These are phyloP conservation scores for Ichneumon xanthorius DNA, from an alignment of 2,888 invertebrate species.

Conservation along the genomic window DNA sequence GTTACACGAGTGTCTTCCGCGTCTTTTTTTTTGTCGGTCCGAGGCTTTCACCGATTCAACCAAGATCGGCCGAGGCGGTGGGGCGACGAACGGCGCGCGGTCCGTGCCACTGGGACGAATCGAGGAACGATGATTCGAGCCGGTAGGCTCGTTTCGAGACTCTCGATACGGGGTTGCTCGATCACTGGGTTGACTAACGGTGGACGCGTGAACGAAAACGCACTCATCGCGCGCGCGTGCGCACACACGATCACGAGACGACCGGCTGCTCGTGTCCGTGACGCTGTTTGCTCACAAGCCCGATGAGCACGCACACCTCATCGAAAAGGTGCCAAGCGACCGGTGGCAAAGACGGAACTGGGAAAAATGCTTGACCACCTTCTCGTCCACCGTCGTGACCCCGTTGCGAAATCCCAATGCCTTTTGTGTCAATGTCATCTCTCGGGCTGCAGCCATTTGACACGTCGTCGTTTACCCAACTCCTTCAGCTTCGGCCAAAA, in stretches of 20 bases:
- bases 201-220: conserved; percentile 68
- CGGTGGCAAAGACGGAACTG: conserved; percentile 52
- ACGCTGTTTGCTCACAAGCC: conserved; percentile 29
- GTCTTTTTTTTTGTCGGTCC: conserved; percentile 47
- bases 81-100: neutral
- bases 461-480: neutral
- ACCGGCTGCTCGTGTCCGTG: conserved; percentile 15
- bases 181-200: conserved; percentile 77
- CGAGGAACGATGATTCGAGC: conserved; percentile 8
- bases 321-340: conserved; percentile 64
- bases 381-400: conserved; percentile 30
- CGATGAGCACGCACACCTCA: conserved; percentile 47
- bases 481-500: neutral
- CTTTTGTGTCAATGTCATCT: conserved; percentile 7
- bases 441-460: neutral
- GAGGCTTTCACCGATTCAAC: conserved; percentile 63
- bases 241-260: conserved; percentile 18
- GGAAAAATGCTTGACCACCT: conserved; percentile 49
- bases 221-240: conserved; percentile 38
- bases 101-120: conserved; percentile 10
- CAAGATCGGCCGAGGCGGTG: conserved; percentile 17
- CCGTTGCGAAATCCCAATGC: conserved; percentile 39
- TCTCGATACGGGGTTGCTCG: conserved; percentile 66
- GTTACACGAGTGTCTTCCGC: neutral
- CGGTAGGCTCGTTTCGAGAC: conserved; percentile 52